A percentile compares a stretch with the other conserved stretches of the same genome.
Conservation (phyloP, 2,113 vertebrate genomes). For the Malurus alboscapulatus region DNA sequence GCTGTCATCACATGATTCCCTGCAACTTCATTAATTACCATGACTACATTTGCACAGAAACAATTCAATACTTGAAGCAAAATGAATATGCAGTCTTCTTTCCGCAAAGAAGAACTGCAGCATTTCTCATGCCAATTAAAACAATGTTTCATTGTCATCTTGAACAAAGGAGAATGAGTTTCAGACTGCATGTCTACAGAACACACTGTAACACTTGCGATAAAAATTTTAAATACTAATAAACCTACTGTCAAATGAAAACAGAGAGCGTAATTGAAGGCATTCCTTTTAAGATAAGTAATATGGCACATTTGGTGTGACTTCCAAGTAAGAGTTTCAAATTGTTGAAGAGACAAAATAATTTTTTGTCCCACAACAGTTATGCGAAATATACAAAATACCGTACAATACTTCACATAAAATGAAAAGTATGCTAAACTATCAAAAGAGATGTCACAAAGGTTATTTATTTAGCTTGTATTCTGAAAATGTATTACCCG, state of each 20-base stretch:
- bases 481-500: background rate
- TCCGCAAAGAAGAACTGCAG: conserved; percentile 3
- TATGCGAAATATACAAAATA: background rate
- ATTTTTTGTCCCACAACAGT: background rate
- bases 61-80: conserved; percentile 4
- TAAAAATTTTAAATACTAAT: conserved; percentile 6
- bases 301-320: background rate
- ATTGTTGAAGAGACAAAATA: background rate
- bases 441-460: background rate
- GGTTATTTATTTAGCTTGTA: background rate
- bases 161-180: conserved; percentile 65
- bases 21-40: conserved; percentile 57
- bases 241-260: background rate
- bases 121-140: conserved; percentile 58
- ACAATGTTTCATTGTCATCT: conserved; percentile 45
- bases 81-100: conserved; percentile 19
- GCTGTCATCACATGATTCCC: conserved; percentile 3
- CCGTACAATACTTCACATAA: background rate
- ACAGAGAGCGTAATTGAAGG: background rate
- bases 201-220: background rate
- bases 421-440: background rate
- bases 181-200: conserved; percentile 8
- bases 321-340: background rate
- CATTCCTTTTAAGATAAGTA: background rate
- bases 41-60: background rate